Evolutionary conservation across 2,888 invertebrate genomes (phyloP), one percentile per base, ranked within the genome.

Genomic region (Dasysyrphus tricinctus): DNA sequence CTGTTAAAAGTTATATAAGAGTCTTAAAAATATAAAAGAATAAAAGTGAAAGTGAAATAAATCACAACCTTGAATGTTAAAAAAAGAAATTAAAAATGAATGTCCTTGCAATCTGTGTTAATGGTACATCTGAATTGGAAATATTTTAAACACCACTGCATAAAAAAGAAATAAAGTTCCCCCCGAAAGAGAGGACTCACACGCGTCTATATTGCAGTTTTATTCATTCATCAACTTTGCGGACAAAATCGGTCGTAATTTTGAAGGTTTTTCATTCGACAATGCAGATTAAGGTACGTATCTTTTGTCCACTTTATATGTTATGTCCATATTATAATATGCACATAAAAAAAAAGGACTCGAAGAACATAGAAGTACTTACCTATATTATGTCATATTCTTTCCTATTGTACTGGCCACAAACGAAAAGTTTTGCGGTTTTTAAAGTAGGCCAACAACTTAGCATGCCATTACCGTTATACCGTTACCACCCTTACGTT

Each of bases 241-340:
- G 57, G 54, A 67, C 63, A 74, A 70, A 77, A 63, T 78, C 77
- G 80, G 85, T 77, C 80, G 77, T 74, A 49, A 77, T 72, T 70
- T 63, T 54, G 73, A 67, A 73, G 63, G 67, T 75, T 75, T 37
- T 51, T 14, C 67, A 67, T 44, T 49, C 54, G 54, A 57, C 32
- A 69, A 37, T 69, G 74, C 34, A 51, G 65, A 85, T 67, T 42
- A 77, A 85, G 85, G 85, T 85, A 85, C 63, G 85, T 85, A 85
- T 70, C 85, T 77, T 57, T 73, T 76, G 72, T 80, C 74, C 73
- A 51, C 19, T 19, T n/a, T n/a, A 16, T 54, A 16, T 54, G 44
- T 29, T 3, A 47, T n/a, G 51, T 51, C 51, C 24, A 51, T 32
- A 12, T n/a, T n/a, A n/a, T n/a, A n/a, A n/a, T 19, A n/a, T 4